Percentiles rank a stretch among this genome's conserved stretches.
These are phyloP conservation scores for Anolis apletophallus DNA, from an alignment of 2,797 vertebrate genomes.

Conservation along the genomic window DNA sequence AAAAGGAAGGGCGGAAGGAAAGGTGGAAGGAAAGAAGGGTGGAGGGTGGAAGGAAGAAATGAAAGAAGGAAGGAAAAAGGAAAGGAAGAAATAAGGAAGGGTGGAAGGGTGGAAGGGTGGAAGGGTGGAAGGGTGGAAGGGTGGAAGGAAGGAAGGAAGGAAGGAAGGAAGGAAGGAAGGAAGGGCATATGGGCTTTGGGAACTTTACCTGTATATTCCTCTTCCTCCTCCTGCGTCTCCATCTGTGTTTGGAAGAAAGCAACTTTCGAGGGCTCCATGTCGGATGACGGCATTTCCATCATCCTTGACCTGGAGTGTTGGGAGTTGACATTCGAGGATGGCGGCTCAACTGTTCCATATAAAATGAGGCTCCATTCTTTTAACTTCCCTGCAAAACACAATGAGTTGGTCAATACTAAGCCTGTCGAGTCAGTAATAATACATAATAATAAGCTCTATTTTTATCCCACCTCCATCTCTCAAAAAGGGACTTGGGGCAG, in stretches of 20 bases:
- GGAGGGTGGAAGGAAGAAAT: no score
- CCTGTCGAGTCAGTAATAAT: not conserved
- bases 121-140: no score
- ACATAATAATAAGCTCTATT: no score
- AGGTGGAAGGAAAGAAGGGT: no score
- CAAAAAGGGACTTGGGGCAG: no score
- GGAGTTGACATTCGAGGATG: constrained; percentile 72
- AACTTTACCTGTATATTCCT: constrained; percentile 85
- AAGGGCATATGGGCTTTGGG: not conserved
- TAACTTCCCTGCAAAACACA: constrained; percentile 83
- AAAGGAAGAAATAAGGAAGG: no score
- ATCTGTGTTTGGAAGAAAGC: constrained; percentile 68
- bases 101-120: no score
- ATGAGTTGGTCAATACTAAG: not conserved
- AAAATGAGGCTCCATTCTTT: constrained; percentile 92
- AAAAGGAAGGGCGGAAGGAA: no score
- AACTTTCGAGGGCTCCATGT: constrained; percentile 67
- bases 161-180: not conserved
- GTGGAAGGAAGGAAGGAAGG: no score
- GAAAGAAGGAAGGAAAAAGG: no score
- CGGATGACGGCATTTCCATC: constrained; percentile 68
- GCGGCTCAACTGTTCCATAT: constrained; percentile 86
- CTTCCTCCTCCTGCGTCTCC: constrained; percentile 81
- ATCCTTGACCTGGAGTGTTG: constrained; percentile 74
- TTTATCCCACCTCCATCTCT: no score